phyloP scores from a whole-genome alignment of 2,888 invertebrate genomes.

The Parelbella ahira region DNA sequence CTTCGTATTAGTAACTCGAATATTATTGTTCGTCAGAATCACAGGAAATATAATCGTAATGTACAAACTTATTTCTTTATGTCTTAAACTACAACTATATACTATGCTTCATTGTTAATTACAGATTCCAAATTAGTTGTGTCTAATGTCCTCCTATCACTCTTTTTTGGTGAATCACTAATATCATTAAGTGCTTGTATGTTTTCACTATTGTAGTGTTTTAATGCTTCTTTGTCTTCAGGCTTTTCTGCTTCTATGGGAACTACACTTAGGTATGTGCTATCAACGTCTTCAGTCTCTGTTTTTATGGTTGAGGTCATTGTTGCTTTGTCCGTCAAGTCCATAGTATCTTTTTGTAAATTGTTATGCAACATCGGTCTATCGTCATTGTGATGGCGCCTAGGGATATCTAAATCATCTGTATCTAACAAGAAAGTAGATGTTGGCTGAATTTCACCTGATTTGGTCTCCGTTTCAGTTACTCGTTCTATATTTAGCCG shows the following conservation, averaged over 20 bases:
- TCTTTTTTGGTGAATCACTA: slow-evolving; percentile 71
- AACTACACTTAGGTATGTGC: slow-evolving; percentile 59
- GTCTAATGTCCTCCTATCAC: slow-evolving; percentile 70
- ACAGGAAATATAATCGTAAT: slow-evolving; percentile 62
- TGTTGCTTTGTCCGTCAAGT: slow-evolving; percentile 22
- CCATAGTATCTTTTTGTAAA: slow-evolving; percentile 32
- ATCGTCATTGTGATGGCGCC: slow-evolving; percentile 29
- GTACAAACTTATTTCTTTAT: slow-evolving; percentile 45
- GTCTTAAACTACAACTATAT: slow-evolving; percentile 32
- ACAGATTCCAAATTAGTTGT: slow-evolving; percentile 56
- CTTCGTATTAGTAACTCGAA: slow-evolving; percentile 37
- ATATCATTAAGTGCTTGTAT: slow-evolving; percentile 64
- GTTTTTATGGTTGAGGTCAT: slow-evolving; percentile 25
- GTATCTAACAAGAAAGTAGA: slow-evolving; percentile 66
- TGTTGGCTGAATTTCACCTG: slow-evolving; percentile 40
- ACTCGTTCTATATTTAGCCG: no score
- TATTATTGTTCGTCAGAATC: slow-evolving; percentile 54
- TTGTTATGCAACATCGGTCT: slow-evolving; percentile 30
- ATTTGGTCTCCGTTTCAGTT: no score
- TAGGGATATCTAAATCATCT: slow-evolving; percentile 56
- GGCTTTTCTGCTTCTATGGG: slow-evolving; percentile 49
- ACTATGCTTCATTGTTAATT: slow-evolving; percentile 61
- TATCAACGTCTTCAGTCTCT: slow-evolving; percentile 35
- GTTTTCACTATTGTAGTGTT: slow-evolving; percentile 50
- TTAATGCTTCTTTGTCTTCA: slow-evolving; percentile 46